These are phyloP conservation scores for Cynodonichthys magdalenae DNA, from an alignment of 2,797 vertebrate species.

Conservation along the genomic window DNA sequence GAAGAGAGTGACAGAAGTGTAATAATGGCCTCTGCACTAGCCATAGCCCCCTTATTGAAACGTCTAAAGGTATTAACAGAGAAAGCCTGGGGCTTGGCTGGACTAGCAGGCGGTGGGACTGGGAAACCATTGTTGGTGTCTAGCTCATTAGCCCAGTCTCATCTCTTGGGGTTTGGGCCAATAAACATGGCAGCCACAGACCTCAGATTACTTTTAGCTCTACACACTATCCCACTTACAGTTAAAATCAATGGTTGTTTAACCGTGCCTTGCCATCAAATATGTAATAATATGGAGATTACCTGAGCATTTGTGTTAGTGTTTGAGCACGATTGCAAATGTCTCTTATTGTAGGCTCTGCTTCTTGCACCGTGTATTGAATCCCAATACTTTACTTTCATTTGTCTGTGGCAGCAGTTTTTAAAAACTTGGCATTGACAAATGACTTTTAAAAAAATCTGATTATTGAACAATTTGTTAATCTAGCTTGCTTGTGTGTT, in stretches of 20 bases:
- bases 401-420: neutral
- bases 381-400: neutral
- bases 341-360: constrained; percentile 3
- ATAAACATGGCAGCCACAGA: constrained; percentile 87
- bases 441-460: neutral
- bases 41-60: constrained; percentile 80
- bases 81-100: constrained; percentile 79
- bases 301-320: constrained; percentile 21
- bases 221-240: constrained; percentile 62
- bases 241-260: constrained; percentile 73
- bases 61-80: constrained; percentile 79
- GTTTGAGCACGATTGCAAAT: constrained; percentile 26
- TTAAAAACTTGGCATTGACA: neutral
- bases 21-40: constrained; percentile 75
- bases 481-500: neutral
- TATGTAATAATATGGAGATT: constrained; percentile 39
- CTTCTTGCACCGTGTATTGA: constrained; percentile 3
- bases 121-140: constrained; percentile 69
- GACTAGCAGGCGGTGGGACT: constrained; percentile 53
- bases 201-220: constrained; percentile 86
- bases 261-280: constrained; percentile 58
- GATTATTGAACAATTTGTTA: neutral
- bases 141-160: constrained; percentile 77
- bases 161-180: constrained; percentile 83
- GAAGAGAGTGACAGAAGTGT: constrained; percentile 74